Conservation (phyloP, 2,797 vertebrate genomes). For the Sebastes hubbsi region DNA sequence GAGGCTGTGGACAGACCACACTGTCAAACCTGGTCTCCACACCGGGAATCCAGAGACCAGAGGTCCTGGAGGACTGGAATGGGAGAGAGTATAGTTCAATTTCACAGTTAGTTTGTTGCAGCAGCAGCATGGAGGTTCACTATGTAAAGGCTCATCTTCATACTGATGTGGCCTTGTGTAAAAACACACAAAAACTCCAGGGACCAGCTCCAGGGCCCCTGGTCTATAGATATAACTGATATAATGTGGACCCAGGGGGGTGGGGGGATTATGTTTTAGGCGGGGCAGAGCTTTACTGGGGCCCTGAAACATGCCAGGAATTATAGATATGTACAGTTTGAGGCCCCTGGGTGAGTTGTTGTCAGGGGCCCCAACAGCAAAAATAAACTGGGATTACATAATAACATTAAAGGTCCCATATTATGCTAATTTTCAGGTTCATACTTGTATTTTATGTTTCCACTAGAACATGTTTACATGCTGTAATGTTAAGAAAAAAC, state of each 20-base stretch:
- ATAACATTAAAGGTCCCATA: too few species aligned
- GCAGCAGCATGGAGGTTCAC: constrained; percentile 8
- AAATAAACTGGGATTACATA: not conserved
- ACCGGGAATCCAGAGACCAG: not conserved
- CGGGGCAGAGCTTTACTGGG: not conserved
- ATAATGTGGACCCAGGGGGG: not conserved
- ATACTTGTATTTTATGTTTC: too few species aligned
- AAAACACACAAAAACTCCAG: not conserved
- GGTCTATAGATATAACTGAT: not conserved
- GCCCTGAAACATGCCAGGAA: not conserved
- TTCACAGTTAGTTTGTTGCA: constrained; percentile 27
- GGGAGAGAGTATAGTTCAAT: not conserved
- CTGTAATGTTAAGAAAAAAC: too few species aligned
- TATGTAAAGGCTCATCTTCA: not conserved
- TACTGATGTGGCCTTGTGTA: not conserved
- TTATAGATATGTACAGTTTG: not conserved
- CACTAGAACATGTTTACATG: too few species aligned
- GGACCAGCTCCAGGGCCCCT: not conserved
- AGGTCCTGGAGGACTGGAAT: not conserved
- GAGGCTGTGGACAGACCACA: constrained; percentile 11
- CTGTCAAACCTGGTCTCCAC: not conserved
- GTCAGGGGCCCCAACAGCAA: not conserved
- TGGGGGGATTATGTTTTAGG: not conserved
- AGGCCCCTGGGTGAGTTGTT: not conserved
- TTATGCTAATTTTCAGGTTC: too few species aligned